Percentiles rank a stretch among this genome's conserved stretches.
Evolutionary conservation across 2,888 invertebrate genomes (phyloP).

Genomic region (Phengaris alcon): DNA sequence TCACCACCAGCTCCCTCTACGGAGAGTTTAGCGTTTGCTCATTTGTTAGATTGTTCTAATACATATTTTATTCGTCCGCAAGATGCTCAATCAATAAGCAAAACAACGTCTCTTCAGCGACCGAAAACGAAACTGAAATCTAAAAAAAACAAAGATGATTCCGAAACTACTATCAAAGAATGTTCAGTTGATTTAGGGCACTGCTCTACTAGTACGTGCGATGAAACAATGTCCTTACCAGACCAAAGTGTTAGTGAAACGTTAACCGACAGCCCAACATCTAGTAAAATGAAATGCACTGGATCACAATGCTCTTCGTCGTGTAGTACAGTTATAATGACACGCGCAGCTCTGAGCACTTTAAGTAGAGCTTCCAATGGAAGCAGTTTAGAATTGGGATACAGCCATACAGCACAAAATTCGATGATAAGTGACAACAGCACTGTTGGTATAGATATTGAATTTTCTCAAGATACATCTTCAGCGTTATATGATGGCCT

Average conservation of each 20-base stretch:
- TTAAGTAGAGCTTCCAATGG: constrained; percentile 85
- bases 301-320: constrained; percentile 92
- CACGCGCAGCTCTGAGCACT: constrained; percentile 71
- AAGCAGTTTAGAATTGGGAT: constrained; percentile 90
- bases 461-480: constrained; percentile 79
- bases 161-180: constrained; percentile 52
- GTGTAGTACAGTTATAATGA: constrained; percentile 91
- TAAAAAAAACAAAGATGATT: constrained; percentile 59
- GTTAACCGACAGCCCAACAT: constrained; percentile 77
- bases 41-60: constrained; percentile 83
- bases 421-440: constrained; percentile 87
- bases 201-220: constrained; percentile 51
- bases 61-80: constrained; percentile 62
- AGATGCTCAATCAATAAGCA: constrained; percentile 53
- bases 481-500: constrained; percentile 79
- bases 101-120: constrained; percentile 63
- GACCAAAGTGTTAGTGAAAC: constrained; percentile 71
- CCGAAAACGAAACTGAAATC: constrained; percentile 57
- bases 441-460: constrained; percentile 82
- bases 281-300: constrained; percentile 81
- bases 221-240: constrained; percentile 60
- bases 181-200: constrained; percentile 48
- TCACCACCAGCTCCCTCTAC: constrained; percentile 91
- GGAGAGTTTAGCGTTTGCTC: constrained; percentile 89
- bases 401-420: constrained; percentile 92